Evolutionary conservation across 1,140 invertebrate genomes (phyloP).

Genomic region (Tetraneura akinire): DNA sequence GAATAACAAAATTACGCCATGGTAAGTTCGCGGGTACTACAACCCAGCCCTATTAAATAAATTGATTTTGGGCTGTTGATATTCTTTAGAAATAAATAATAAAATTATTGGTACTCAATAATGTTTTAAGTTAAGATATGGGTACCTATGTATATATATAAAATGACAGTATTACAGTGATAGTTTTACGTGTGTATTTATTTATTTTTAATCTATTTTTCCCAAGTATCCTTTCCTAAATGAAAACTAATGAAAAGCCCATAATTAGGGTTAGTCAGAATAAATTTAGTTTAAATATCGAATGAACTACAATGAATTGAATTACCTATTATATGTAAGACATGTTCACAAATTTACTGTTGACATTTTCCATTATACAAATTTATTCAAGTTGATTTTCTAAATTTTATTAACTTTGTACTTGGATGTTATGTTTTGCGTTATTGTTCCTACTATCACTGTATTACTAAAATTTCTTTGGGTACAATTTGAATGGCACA

Average conservation of each 20-base stretch:
- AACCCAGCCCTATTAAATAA: neutral
- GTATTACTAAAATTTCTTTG: neutral
- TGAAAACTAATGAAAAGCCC: no score
- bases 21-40: slow-evolving; percentile 24
- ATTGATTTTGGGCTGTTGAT: neutral
- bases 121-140: neutral
- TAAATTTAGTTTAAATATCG: no score
- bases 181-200: slow-evolving; percentile 9
- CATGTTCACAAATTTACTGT: no score
- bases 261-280: no score
- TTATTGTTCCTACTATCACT: neutral
- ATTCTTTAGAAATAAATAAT: neutral
- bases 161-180: neutral
- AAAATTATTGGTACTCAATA: neutral
- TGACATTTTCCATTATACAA: no score
- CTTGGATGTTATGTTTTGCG: no score
- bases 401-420: no score
- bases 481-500: no score
- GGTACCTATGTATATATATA: neutral
- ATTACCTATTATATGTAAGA: no score
- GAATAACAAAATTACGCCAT: neutral
- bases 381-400: no score
- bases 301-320: no score
- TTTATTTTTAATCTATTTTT: slow-evolving; percentile 2
- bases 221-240: neutral